Evolutionary conservation across 2,888 invertebrate genomes (phyloP).

Genomic region (Blera fallax): DNA sequence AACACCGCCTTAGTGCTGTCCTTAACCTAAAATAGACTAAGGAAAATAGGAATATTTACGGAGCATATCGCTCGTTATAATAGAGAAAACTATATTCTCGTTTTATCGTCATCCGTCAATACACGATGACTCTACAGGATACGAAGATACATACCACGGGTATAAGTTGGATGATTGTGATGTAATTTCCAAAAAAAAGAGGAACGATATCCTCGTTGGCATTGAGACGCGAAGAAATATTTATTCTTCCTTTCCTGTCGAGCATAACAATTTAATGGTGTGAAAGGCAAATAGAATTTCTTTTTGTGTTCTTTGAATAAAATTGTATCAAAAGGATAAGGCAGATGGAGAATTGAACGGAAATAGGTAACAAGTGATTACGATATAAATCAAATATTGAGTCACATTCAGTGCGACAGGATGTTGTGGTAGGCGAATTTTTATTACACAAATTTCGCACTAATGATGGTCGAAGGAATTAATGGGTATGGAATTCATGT

Average conservation of each 20-base stretch:
- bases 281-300: constrained; percentile 31
- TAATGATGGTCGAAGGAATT: not conserved
- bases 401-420: constrained; percentile 9
- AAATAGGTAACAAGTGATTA: constrained; percentile 34
- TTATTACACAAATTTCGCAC: not conserved
- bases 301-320: not conserved
- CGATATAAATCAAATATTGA: constrained; percentile 21
- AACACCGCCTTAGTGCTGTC: constrained; percentile 15
- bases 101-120: constrained; percentile 17
- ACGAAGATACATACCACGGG: not conserved
- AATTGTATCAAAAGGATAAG: constrained; percentile 5
- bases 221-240: not conserved
- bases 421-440: constrained; percentile 8
- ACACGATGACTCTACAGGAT: not conserved
- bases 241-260: constrained; percentile 11
- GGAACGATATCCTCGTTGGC: not conserved
- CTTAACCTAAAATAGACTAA: constrained; percentile 29
- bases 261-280: constrained; percentile 30
- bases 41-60: constrained; percentile 9
- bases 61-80: not conserved
- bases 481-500: not conserved
- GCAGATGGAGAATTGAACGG: not conserved
- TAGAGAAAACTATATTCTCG: not conserved
- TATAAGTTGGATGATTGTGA: constrained; percentile 12
- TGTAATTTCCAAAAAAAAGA: constrained; percentile 18